phyloP scores from a whole-genome alignment of 2,113 vertebrate species.

The Chaetodon auriga region DNA sequence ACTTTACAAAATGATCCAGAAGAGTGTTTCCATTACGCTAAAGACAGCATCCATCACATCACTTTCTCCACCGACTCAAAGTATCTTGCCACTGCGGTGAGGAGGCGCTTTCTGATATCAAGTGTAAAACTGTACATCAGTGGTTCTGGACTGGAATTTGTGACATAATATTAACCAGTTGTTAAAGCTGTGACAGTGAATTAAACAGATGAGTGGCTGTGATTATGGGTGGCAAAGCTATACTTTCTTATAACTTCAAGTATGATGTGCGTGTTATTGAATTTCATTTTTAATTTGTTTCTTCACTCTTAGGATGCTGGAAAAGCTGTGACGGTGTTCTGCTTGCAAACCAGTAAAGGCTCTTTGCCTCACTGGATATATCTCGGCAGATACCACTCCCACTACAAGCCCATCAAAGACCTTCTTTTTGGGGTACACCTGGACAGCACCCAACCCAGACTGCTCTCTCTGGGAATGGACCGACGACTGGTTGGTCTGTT shows the following conservation, averaged over 20 bases:
- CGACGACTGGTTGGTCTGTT: slow-evolving; percentile 85
- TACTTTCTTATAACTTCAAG: neutral
- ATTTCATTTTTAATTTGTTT: neutral
- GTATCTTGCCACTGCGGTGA: slow-evolving; percentile 93
- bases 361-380: slow-evolving; percentile 83
- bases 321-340: slow-evolving; percentile 88
- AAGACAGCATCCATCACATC: slow-evolving; percentile 85
- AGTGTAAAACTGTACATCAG: neutral
- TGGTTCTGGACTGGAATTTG: neutral
- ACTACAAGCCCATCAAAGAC: slow-evolving; percentile 89
- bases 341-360: slow-evolving; percentile 30
- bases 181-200: neutral
- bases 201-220: neutral
- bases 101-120: slow-evolving; percentile 44
- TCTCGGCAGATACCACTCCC: slow-evolving; percentile 88
- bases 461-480: slow-evolving; percentile 93
- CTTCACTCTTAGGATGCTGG: slow-evolving; percentile 85
- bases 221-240: neutral
- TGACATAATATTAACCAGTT: neutral
- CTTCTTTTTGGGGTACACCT: slow-evolving; percentile 91
- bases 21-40: slow-evolving; percentile 84
- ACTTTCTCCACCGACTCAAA: slow-evolving; percentile 90
- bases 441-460: slow-evolving; percentile 86
- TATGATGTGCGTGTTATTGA: neutral
- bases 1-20: slow-evolving; percentile 83